Evolutionary conservation across 2,888 invertebrate species (phyloP).

Genomic region (Acleris laterana): DNA sequence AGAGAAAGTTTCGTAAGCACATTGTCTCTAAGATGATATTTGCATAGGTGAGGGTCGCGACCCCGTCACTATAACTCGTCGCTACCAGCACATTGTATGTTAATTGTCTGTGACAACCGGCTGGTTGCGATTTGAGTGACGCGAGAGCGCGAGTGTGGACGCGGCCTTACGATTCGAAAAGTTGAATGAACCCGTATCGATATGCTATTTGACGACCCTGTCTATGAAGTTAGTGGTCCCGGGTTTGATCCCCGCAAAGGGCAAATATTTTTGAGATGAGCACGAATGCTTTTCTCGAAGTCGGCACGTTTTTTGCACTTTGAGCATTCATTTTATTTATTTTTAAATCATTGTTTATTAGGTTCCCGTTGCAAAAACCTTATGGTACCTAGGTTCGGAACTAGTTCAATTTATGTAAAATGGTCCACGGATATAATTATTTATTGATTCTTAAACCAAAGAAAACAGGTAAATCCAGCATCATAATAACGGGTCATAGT

Average conservation of each 20-base stretch:
- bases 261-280: too few relatives aligned
- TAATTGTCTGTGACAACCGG: conserved; percentile 64
- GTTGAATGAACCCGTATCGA: conserved; percentile 54
- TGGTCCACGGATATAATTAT: too few relatives aligned
- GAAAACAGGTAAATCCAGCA: too few relatives aligned
- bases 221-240: background rate
- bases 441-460: too few relatives aligned
- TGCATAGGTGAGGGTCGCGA: conserved; percentile 56
- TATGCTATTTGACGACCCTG: conserved; percentile 8
- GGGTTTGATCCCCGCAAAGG: background rate
- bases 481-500: too few relatives aligned
- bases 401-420: too few relatives aligned
- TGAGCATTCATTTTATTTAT: too few relatives aligned
- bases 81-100: conserved; percentile 81
- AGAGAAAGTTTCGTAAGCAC: conserved; percentile 37
- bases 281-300: too few relatives aligned
- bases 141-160: conserved; percentile 49
- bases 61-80: conserved; percentile 54
- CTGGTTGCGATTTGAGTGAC: conserved; percentile 56
- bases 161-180: conserved; percentile 52
- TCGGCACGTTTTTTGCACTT: too few relatives aligned
- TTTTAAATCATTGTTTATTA: too few relatives aligned
- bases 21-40: conserved; percentile 39
- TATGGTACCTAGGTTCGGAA: too few relatives aligned
- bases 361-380: too few relatives aligned